These are phyloP conservation scores for Drepana falcataria DNA, from an alignment of 2,888 invertebrate genomes.

Conservation along the genomic window DNA sequence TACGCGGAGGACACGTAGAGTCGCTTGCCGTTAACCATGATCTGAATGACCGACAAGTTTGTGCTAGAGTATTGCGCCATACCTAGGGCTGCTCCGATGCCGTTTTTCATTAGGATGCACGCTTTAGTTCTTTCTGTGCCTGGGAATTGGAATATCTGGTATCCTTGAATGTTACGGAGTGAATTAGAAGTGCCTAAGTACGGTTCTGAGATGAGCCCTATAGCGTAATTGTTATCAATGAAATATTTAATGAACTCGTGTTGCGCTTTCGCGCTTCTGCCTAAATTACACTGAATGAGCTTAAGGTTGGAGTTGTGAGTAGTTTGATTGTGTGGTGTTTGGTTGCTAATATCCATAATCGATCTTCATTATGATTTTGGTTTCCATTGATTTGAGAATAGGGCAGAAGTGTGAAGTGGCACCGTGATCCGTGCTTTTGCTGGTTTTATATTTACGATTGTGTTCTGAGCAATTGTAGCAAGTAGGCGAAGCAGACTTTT, in stretches of 20 bases:
- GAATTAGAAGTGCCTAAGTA: not conserved
- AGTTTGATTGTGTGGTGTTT: too few relatives aligned
- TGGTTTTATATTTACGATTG: too few relatives aligned
- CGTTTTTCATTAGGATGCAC: slow-evolving; percentile 1
- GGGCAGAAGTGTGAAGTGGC: too few relatives aligned
- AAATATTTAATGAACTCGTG: not conserved
- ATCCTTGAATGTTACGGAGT: slow-evolving; percentile 1
- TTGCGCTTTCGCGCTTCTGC: not conserved
- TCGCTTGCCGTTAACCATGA: not conserved
- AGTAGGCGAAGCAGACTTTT: too few relatives aligned
- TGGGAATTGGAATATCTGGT: slow-evolving; percentile 3
- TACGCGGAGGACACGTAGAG: slow-evolving; percentile 8
- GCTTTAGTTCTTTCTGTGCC: slow-evolving; percentile 3
- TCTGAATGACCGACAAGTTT: slow-evolving; percentile 6
- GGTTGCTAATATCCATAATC: too few relatives aligned
- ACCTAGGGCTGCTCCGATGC: slow-evolving; percentile 1
- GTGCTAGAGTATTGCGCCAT: slow-evolving; percentile 5
- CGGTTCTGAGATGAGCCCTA: slow-evolving; percentile 11
- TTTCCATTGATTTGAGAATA: too few relatives aligned
- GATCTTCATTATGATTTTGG: too few relatives aligned
- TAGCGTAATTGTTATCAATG: not conserved
- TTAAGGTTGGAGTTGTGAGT: too few relatives aligned
- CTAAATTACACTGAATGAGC: not conserved
- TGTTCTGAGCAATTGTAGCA: too few relatives aligned
- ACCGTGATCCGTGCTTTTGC: too few relatives aligned